phyloP scores from a whole-genome alignment of 2,888 invertebrate genomes.

The Desoria tigrina region DNA sequence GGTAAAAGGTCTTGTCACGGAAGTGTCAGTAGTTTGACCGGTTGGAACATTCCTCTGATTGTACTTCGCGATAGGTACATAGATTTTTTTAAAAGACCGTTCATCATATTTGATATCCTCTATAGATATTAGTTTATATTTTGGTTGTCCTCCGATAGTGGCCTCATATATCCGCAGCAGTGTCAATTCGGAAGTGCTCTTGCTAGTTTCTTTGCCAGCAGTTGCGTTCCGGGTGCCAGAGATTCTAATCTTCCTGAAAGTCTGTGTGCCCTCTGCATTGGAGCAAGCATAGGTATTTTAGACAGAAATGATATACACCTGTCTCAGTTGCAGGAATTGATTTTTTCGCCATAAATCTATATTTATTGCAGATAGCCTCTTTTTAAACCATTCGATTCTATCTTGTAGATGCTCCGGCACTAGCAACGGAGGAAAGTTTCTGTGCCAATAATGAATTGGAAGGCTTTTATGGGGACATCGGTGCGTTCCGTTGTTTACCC shows the following conservation, averaged over 20 bases:
- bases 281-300: slow-evolving; percentile 46
- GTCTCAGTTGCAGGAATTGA: too few species aligned
- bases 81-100: too few species aligned
- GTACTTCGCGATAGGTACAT: too few species aligned
- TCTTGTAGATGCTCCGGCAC: slow-evolving; percentile 45
- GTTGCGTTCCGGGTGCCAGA: slow-evolving; percentile 52
- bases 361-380: too few species aligned
- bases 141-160: slow-evolving; percentile 38
- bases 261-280: slow-evolving; percentile 52
- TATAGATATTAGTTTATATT: background rate
- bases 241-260: slow-evolving; percentile 49
- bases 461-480: slow-evolving; percentile 52
- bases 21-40: slow-evolving; percentile 44
- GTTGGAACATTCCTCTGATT: slow-evolving; percentile 52
- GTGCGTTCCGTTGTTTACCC: slow-evolving; percentile 51
- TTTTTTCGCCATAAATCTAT: too few species aligned
- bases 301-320: background rate
- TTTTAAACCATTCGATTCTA: too few species aligned
- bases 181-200: slow-evolving; percentile 51
- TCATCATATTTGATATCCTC: slow-evolving; percentile 23
- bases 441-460: slow-evolving; percentile 53
- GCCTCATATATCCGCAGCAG: slow-evolving; percentile 45
- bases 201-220: slow-evolving; percentile 50
- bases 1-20: slow-evolving; percentile 53
- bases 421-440: slow-evolving; percentile 44